These are phyloP conservation scores for Callionymus lyra DNA, from an alignment of 2,113 vertebrate species.

Conservation along the genomic window DNA sequence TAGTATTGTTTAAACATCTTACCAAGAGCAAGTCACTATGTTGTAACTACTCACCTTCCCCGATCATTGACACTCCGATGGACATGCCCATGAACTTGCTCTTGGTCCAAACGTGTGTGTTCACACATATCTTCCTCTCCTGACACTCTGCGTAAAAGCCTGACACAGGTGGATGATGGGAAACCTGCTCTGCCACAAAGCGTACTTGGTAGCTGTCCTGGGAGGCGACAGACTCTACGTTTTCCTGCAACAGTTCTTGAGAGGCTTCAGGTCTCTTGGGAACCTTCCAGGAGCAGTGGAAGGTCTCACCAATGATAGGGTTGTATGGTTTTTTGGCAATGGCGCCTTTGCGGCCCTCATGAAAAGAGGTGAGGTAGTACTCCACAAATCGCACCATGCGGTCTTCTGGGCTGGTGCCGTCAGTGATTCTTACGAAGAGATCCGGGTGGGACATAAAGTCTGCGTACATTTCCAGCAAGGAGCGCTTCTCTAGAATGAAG, in stretches of 20 bases:
- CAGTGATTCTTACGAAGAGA: constrained; percentile 81
- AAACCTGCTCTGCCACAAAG: constrained; percentile 95
- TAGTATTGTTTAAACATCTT: background rate
- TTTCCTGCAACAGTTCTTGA: constrained; percentile 15
- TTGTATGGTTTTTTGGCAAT: constrained; percentile 98
- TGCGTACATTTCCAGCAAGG: constrained; percentile 94
- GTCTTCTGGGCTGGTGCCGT: constrained; percentile 77
- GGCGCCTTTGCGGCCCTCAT: constrained; percentile 93
- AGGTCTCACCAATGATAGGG: constrained; percentile 94
- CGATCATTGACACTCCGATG: constrained; percentile 94
- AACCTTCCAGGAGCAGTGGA: constrained; percentile 94
- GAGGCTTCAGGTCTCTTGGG: constrained; percentile 51
- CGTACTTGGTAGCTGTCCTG: constrained; percentile 75
- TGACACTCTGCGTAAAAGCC: constrained; percentile 95
- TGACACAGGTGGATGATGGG: constrained; percentile 95
- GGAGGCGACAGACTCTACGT: constrained; percentile 13
- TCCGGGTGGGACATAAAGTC: constrained; percentile 98
- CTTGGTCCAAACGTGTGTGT: constrained; percentile 95
- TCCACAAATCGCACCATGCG: constrained; percentile 95
- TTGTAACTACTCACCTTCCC: constrained; percentile 75
- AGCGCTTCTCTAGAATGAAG: constrained; percentile 96
- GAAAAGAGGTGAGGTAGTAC: constrained; percentile 98
- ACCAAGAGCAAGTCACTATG: background rate
- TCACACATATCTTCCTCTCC: constrained; percentile 89
- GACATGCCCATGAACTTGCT: constrained; percentile 99